Percentiles rank a stretch among this genome's conserved stretches.
These are phyloP conservation scores for Archips crataeganus DNA, from an alignment of 2,888 invertebrate species.

Conservation along the genomic window DNA sequence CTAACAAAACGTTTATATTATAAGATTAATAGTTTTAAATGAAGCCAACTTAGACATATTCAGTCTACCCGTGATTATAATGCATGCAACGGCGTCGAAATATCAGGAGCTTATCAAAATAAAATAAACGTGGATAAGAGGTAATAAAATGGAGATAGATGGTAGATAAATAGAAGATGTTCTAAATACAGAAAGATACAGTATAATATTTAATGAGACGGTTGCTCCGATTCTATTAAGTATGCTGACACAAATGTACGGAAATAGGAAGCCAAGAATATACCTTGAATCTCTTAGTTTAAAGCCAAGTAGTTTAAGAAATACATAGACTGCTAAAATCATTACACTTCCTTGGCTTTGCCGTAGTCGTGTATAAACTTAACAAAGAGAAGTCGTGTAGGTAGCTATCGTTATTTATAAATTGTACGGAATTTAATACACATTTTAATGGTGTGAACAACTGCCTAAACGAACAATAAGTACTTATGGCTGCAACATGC, in stretches of 20 bases:
- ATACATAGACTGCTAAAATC: background rate
- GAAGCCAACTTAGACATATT: too few species aligned
- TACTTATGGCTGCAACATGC: background rate
- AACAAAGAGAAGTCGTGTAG: background rate
- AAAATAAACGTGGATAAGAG: background rate
- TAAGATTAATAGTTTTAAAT: too few species aligned
- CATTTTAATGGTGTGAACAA: background rate
- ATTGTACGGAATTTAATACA: background rate
- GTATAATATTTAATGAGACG: background rate
- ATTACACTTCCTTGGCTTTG: too few species aligned
- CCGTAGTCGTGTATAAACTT: background rate
- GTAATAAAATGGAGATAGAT: background rate
- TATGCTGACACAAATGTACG: background rate
- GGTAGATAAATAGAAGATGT: background rate
- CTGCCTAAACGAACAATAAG: background rate
- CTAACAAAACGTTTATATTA: conserved; percentile 2
- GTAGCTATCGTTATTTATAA: background rate
- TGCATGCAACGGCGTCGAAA: too few species aligned
- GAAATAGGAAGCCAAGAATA: background rate
- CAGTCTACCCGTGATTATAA: too few species aligned
- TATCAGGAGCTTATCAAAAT: too few species aligned
- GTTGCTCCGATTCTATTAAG: background rate
- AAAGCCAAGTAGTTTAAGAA: background rate
- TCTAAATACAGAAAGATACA: background rate
- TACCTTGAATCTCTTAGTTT: background rate